Evolutionary conservation across 2,888 invertebrate genomes (phyloP).

Genomic region (Dicycla oo): DNA sequence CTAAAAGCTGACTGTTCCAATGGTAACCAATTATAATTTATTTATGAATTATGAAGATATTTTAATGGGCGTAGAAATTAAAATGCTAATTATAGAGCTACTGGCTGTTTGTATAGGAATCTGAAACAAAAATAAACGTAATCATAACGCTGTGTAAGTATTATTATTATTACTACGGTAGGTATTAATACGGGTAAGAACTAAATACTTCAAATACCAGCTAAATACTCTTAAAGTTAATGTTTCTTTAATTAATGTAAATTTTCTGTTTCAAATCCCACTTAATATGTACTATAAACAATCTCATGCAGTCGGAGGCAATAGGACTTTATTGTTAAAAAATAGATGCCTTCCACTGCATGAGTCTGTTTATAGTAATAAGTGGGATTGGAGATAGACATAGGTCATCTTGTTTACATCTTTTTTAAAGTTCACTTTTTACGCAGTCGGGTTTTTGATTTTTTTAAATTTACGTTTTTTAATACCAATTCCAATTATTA

Average conservation of each 20-base stretch:
- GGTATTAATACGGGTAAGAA: neutral
- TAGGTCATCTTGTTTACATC: too few species aligned
- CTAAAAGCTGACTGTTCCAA: conserved; percentile 48
- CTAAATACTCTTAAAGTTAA: neutral
- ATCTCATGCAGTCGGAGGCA: too few species aligned
- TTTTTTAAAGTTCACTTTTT: too few species aligned
- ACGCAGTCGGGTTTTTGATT: too few species aligned
- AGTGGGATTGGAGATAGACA: too few species aligned
- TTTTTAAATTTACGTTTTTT: too few species aligned
- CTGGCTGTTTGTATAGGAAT: neutral
- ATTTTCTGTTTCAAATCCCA: too few species aligned
- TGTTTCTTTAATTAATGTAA: conserved; percentile 11
- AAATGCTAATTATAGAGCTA: neutral
- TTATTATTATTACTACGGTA: neutral
- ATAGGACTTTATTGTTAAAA: too few species aligned
- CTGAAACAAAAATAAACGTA: neutral
- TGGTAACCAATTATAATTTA: conserved; percentile 58
- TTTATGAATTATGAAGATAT: conserved; percentile 32
- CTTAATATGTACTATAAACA: too few species aligned
- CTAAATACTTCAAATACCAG: conserved; percentile 2
- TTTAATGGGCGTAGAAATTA: conserved; percentile 37
- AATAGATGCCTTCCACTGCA: too few species aligned
- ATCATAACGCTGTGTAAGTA: neutral
- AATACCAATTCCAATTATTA: too few species aligned
- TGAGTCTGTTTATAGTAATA: too few species aligned